Base-by-base conservation (phyloP, 1,140 invertebrate species). In the Cecropterus lyciades region DNA sequence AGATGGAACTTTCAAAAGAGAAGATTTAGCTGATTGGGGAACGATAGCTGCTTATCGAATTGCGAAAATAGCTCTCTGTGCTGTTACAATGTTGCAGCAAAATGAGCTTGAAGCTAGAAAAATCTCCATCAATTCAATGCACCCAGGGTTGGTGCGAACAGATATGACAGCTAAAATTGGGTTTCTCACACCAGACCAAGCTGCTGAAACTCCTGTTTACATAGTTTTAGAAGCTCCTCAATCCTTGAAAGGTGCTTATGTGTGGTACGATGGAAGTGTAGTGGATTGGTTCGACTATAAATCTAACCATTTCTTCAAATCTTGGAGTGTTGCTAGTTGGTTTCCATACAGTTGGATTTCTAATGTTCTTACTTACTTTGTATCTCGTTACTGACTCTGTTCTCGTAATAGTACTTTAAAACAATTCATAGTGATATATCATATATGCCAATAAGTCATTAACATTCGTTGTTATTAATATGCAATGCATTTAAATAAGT, bases 121-220 rank as follows among this genome's bases (percentile, higher is more conserved):
- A 67, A 93, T 96, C 24, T 86, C 95, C 3, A 92, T 96, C 0
- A 96, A 96, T 89, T 91, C 93, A 51, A 94, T 95, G 72, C 93
- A 95, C 72, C 94, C 94, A 7, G 94, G 93, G 0, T 94, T 95
- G 74, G 95, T 96, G 0, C 91, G 93, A 53, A 97, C 96, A 0
- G 95, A 96, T 71, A 95, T 96, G 95, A 94, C 93, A 0, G 93
- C 85, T 56, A 93, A 95, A 46, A 93, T 93, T 71, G 96, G 96
- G 6, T 84, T 84, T 7, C 86, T 95, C 17, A 95, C 93, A n/a
- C 92, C 93, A 33, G 95, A 96, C 40, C 79, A 96, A 89, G 96
- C 95, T 6, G 82, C 87, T 3, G 63, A 77, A 15, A 82, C 83
- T 4, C 82, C 89, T 8, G 17, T 92, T 1, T 83, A 87, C 40